Evolutionary conservation across 2,888 invertebrate genomes (phyloP).

Genomic region (Melipona beecheii): DNA sequence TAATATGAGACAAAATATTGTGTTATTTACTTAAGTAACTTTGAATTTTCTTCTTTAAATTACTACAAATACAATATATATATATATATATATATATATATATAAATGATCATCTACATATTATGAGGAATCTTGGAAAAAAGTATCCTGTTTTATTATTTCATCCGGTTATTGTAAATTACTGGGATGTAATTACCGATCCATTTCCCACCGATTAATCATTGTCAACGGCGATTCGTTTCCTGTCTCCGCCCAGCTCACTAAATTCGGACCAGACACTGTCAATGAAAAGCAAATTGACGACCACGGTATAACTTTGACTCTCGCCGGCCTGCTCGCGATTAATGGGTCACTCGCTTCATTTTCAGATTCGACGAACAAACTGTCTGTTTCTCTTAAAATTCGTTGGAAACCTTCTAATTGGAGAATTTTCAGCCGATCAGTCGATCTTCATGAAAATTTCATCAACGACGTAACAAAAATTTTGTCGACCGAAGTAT

Average conservation of each 20-base stretch:
- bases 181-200: conserved; percentile 32
- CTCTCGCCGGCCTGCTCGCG: conserved; percentile 46
- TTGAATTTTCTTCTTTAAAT: not conserved
- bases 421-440: too few species aligned
- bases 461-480: too few species aligned
- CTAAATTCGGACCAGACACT: conserved; percentile 69
- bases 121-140: not conserved
- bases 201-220: conserved; percentile 71
- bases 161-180: conserved; percentile 48
- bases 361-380: conserved; percentile 41
- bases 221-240: conserved; percentile 75
- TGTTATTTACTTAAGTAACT: not conserved
- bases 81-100: fast-evolving
- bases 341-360: conserved; percentile 54
- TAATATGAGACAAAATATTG: not conserved
- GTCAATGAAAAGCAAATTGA: conserved; percentile 69
- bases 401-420: not conserved
- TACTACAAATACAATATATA: not conserved
- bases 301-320: conserved; percentile 64
- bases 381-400: conserved; percentile 14
- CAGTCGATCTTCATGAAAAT: too few species aligned
- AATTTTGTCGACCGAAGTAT: too few species aligned
- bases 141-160: conserved; percentile 36
- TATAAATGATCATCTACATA: not conserved
- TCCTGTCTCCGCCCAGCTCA: conserved; percentile 67